These are phyloP conservation scores for Oreocharis arfaki DNA, from an alignment of 2,113 vertebrate species.

Conservation along the genomic window DNA sequence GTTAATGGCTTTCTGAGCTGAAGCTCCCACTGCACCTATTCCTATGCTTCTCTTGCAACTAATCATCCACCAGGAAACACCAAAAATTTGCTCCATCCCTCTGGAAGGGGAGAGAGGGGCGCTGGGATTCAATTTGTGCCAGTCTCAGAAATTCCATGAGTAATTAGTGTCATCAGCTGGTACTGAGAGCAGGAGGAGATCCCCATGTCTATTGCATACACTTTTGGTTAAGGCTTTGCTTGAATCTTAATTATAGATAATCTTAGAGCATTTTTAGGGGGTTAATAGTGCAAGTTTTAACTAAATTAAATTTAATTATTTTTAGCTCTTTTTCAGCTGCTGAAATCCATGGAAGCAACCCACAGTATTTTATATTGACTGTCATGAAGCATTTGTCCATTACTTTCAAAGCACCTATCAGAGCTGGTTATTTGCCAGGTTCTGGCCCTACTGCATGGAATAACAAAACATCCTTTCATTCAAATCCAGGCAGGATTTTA, in stretches of 20 bases:
- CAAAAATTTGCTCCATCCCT: neutral
- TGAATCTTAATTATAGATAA: neutral
- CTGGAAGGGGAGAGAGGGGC: neutral
- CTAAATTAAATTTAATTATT: neutral
- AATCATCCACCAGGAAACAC: neutral
- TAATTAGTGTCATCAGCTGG: neutral
- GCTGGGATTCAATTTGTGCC: neutral
- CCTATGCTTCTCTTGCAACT: accelerated
- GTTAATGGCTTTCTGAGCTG: neutral
- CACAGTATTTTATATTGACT: neutral
- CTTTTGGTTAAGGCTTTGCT: neutral
- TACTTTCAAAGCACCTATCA: neutral
- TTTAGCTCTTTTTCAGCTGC: neutral
- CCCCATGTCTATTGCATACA: neutral
- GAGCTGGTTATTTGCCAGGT: neutral
- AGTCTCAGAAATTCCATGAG: neutral
- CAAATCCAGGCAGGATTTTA: neutral
- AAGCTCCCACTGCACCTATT: neutral
- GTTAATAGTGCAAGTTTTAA: neutral
- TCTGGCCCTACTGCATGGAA: neutral
- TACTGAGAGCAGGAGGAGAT: neutral
- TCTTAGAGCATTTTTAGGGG: neutral
- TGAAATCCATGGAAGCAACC: neutral
- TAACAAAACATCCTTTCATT: no score
- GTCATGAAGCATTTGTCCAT: neutral